Evolutionary conservation across 2,797 vertebrate species (phyloP), one percentile per base, ranked within the genome.

Genomic region (Poeciliopsis turneri): DNA sequence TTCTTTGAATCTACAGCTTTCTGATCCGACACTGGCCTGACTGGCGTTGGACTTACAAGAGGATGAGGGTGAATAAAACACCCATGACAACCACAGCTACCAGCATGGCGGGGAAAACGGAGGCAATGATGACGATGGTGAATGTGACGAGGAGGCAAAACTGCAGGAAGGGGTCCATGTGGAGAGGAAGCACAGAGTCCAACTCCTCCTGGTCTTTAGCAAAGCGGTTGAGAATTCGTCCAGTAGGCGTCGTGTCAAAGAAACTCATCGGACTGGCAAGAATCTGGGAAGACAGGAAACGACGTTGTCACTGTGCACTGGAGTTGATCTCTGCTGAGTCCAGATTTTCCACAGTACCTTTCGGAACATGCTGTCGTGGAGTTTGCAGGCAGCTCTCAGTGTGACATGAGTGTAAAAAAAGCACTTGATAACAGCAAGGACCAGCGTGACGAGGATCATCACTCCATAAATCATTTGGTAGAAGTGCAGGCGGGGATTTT

Each of bases 141-240:
- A 84, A 93, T 39, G 84, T 1, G 57, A 95, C 80, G 13, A 94
- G 74, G 30, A 96, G 84, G 73, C 82, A 55, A 74, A 95, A 96
- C 90, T 96, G 95, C 16, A 97, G 78, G 82, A 97, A 97, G 80
- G 90, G 92, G 89, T 96, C 96, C 10, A 95, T 89, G 0, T 96
- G 88, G 77, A 96, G 90, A 0, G 96, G 95, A 78, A 97, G 94
- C 61, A 90, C 91, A 3, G 86, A 74, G 76, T 97, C 96, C 75
- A 97, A 61, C 85, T 97, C 95, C 0, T 97, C 96, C 82, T 94
- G 96, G 51, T 97, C 97, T 93, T 97, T 97, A 81, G 97, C 90
- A 84, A 97, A 98, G 59, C 94, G 95, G 90, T 97, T 97, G 85
- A 97, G 96, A 84, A 98, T 92, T 39, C 95, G 95, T 78, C 96